phyloP scores from a whole-genome alignment of 2,797 vertebrate genomes.

The Pseudotriccus pelzelni region DNA sequence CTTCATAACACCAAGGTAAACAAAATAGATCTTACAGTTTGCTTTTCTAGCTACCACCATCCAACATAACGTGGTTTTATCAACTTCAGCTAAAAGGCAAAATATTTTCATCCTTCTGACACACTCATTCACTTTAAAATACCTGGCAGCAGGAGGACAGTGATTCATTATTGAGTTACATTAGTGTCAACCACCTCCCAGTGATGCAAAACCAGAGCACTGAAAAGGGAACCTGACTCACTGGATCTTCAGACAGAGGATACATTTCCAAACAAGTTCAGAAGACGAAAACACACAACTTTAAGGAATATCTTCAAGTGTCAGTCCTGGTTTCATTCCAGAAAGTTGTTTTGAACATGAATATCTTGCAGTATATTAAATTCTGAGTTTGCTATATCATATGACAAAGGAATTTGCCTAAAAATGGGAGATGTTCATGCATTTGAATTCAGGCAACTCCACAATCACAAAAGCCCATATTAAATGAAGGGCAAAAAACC shows the following conservation, averaged over 20 bases:
- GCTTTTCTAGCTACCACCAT: conserved; percentile 33
- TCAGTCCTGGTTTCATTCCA: not conserved
- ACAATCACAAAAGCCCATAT: not conserved
- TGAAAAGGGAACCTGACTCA: not conserved
- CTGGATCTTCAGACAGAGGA: not conserved
- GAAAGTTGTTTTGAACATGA: not conserved
- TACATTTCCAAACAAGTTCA: not conserved
- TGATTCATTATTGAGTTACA: not conserved
- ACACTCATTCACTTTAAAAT: not conserved
- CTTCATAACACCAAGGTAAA: not conserved
- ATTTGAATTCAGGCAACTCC: not conserved
- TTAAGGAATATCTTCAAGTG: not conserved
- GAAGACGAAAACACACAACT: not conserved
- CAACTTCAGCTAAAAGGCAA: conserved; percentile 66
- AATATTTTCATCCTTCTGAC: conserved; percentile 14
- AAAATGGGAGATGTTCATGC: not conserved
- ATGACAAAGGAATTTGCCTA: not conserved
- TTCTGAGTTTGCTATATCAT: not conserved
- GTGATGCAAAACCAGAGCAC: not conserved
- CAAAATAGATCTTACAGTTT: not conserved
- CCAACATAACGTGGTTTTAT: conserved; percentile 55
- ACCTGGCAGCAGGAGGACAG: not conserved
- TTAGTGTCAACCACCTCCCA: not conserved
- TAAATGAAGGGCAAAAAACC: not conserved
- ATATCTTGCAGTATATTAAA: not conserved